These are phyloP conservation scores for Discoglossus pictus DNA, from an alignment of 2,797 vertebrate genomes.

Conservation along the genomic window DNA sequence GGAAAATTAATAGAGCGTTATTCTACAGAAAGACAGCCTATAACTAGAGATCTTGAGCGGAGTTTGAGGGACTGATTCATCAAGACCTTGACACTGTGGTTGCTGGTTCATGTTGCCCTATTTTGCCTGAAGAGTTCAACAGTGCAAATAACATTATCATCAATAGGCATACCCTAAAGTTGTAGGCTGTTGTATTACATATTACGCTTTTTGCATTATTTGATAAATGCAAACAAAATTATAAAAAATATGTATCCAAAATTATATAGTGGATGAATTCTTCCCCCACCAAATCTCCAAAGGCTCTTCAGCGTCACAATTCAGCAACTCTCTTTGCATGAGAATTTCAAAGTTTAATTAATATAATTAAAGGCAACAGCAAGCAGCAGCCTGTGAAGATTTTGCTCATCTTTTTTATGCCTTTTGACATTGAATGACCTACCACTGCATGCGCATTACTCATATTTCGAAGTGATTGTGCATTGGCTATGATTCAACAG, in stretches of 20 bases:
- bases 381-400: constrained; percentile 96
- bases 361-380: constrained; percentile 97
- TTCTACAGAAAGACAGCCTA: constrained; percentile 75
- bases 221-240: constrained; percentile 55
- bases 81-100: constrained; percentile 75
- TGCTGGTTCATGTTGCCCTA: constrained; percentile 65
- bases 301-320: constrained; percentile 75
- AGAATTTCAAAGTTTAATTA: constrained; percentile 94
- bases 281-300: constrained; percentile 65
- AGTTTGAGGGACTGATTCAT: constrained; percentile 80
- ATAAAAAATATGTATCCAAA: constrained; percentile 63
- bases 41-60: constrained; percentile 69
- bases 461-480: constrained; percentile 63
- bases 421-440: constrained; percentile 94
- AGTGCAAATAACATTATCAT: constrained; percentile 73
- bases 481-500: constrained; percentile 59
- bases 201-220: constrained; percentile 60
- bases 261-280: constrained; percentile 71
- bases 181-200: constrained; percentile 53
- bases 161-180: constrained; percentile 72
- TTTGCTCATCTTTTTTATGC: constrained; percentile 87
- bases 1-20: constrained; percentile 92
- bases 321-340: constrained; percentile 75
- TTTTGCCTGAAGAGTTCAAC: constrained; percentile 71
- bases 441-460: constrained; percentile 73